Base-by-base conservation (phyloP, 2,888 invertebrate species). In the Chironomus tentans region DNA sequence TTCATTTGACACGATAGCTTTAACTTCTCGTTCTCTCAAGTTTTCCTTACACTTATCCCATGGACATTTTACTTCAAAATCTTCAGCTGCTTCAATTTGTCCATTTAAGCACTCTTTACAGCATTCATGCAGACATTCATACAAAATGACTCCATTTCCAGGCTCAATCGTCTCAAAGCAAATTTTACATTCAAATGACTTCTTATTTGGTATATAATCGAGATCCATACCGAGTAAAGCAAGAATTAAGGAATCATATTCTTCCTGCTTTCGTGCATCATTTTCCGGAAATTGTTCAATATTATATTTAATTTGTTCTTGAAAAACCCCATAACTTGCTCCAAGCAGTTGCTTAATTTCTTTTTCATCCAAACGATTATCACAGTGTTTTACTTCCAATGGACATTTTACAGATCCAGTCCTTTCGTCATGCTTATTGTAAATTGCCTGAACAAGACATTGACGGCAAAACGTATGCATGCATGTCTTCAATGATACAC, bases 121-220 rank as follows among this genome's bases (percentile, higher is more conserved):
- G 83, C 95, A 95, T 77, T 88, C 87, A 83, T 96, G 96, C 61
- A 95, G 88, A 83, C 96, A 96, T 81, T 96, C 95, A 70, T 94
- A 86, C 18, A 96, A 85, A 6, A 93, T 88, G 4, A 91, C 90
- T 1, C 95, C 96, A 72, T 89, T 87, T 2, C 88, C 87, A 0
- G 86, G 82, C 5, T 83, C 83, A 78, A 91, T n/a, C n/a, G n/a
- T n/a, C n/a, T 87, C 86, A 81, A 94, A 89, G 81, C 96, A 96
- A 78, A 96, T 88, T 21, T 90, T 88, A 82, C 96, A 96, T 80
- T 93, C 92, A 81, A 94, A 93, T 7, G 84, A 82, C 80, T 92
- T 92, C 0, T 85, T 83, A 82, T 92, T 94, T 6, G 87, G 85
- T 1, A 46, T 47, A 46, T 94, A 90, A 79, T 93, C 91, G 77